Percentiles rank a stretch among this genome's conserved stretches.
These are phyloP conservation scores for Strigamia crassipes DNA, from an alignment of 2,888 invertebrate genomes.

Conservation along the genomic window DNA sequence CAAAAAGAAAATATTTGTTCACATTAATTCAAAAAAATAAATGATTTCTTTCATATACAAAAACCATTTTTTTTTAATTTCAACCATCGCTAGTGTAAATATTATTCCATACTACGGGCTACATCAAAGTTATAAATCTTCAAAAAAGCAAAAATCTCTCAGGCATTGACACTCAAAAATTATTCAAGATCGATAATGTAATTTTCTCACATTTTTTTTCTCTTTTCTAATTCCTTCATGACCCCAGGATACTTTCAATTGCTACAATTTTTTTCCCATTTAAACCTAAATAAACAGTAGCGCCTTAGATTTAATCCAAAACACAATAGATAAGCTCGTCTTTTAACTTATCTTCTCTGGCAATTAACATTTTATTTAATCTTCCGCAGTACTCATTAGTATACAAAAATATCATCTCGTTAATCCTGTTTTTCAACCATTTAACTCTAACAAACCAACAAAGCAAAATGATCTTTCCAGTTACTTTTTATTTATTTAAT, in stretches of 20 bases:
- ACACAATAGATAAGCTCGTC: background rate
- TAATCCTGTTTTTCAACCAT: too few relatives aligned
- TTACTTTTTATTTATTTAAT: too few relatives aligned
- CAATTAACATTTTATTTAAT: background rate
- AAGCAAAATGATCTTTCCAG: too few relatives aligned
- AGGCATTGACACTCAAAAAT: conserved; percentile 22
- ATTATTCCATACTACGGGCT: background rate
- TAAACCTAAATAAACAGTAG: background rate
- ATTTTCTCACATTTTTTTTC: background rate
- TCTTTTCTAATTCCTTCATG: background rate
- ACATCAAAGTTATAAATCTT: background rate
- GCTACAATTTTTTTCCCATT: background rate
- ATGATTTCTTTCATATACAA: too few relatives aligned
- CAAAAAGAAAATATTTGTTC: background rate
- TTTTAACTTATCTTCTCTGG: background rate
- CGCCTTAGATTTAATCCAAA: background rate
- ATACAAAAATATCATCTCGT: background rate
- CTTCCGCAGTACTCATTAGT: background rate
- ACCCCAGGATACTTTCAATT: background rate
- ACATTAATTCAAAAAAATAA: background rate
- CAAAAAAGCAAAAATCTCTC: background rate
- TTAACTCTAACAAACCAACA: too few relatives aligned
- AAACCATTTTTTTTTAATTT: too few relatives aligned
- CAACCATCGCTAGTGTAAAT: background rate
- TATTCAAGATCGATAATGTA: conserved; percentile 26